phyloP scores from a whole-genome alignment of 2,113 vertebrate species.

The Alosa alosa region DNA sequence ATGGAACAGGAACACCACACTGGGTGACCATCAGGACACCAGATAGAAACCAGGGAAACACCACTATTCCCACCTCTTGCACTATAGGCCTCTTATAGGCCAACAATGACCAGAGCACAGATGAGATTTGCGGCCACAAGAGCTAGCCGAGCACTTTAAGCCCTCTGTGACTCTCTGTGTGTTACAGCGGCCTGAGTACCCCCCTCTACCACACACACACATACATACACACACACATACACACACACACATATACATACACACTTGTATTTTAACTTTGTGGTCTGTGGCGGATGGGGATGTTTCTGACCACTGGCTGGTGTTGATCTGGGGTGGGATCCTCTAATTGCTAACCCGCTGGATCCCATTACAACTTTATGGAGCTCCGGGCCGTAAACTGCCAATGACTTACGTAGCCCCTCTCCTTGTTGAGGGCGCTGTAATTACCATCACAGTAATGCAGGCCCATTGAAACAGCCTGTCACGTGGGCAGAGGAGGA shows the following conservation, averaged over 20 bases:
- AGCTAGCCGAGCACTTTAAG: not conserved
- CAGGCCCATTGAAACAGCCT: not conserved
- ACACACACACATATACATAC: too few species aligned
- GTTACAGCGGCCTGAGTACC: too few species aligned
- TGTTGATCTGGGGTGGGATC: not conserved
- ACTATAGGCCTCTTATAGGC: not conserved
- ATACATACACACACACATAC: too few species aligned
- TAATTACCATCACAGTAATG: not conserved
- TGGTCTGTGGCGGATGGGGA: not conserved
- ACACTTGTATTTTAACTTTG: not conserved
- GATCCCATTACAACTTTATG: slow-evolving; percentile 2
- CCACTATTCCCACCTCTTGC: not conserved
- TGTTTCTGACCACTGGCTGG: not conserved
- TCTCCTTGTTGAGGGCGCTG: not conserved
- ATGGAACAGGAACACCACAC: not conserved
- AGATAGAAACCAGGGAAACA: not conserved
- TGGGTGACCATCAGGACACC: not conserved
- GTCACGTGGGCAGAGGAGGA: not conserved
- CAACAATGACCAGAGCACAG: not conserved
- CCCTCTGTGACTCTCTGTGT: not conserved
- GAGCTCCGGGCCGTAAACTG: not conserved
- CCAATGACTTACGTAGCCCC: not conserved
- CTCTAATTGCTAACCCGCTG: not conserved
- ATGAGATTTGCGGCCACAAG: not conserved
- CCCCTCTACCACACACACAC: too few species aligned